Conservation (phyloP, 2,113 vertebrate genomes). For the Noturus placidus region DNA sequence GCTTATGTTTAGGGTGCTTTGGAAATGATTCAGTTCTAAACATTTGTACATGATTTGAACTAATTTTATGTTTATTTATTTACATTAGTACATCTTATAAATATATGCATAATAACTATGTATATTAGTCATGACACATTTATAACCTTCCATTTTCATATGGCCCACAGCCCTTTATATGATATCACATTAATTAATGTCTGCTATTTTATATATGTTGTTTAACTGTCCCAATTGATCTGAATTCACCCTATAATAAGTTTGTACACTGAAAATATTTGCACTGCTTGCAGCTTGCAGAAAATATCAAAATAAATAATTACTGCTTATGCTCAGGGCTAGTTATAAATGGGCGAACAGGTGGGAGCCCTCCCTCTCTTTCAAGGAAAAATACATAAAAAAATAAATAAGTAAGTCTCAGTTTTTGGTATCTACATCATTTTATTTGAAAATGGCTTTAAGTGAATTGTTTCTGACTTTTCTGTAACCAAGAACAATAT, state of each 20-base stretch:
- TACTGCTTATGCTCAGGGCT: background rate
- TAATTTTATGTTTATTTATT: no score
- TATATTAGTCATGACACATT: no score
- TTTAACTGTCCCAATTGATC: background rate
- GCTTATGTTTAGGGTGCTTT: no score
- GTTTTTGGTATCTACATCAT: background rate
- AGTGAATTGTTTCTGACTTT: background rate
- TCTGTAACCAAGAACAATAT: background rate
- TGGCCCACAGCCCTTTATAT: no score
- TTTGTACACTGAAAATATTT: background rate
- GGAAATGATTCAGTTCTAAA: no score
- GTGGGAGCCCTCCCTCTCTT: background rate
- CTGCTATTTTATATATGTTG: no score
- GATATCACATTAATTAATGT: no score
- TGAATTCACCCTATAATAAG: background rate
- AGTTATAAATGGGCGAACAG: background rate
- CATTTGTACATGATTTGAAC: no score
- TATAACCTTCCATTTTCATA: no score
- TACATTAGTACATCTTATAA: no score
- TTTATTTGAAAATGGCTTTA: background rate
- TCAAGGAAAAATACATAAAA: background rate
- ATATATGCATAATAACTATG: no score
- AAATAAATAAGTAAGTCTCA: background rate
- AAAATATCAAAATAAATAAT: background rate
- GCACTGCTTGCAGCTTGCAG: background rate